Percentiles rank a stretch among this genome's conserved stretches.
Evolutionary conservation across 2,113 vertebrate genomes (phyloP).

Genomic region (Sylvietta virens): DNA sequence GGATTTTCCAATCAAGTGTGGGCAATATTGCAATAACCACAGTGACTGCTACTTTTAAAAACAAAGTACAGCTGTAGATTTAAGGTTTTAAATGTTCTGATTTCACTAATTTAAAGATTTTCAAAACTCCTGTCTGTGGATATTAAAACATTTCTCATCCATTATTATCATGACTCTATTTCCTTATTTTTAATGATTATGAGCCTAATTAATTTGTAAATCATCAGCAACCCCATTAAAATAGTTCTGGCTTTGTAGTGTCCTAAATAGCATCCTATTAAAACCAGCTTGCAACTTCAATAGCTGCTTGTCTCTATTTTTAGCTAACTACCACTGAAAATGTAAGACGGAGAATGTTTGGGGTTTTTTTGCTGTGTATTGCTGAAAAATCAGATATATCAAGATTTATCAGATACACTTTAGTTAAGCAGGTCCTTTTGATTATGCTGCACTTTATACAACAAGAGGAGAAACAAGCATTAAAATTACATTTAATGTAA

Average conservation of each 20-base stretch:
- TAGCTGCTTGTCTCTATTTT: neutral
- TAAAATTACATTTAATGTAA: neutral
- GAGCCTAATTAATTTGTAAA: neutral
- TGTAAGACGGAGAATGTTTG: neutral
- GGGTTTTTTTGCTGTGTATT: neutral
- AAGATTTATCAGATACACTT: neutral
- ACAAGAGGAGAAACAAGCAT: neutral
- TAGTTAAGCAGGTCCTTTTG: neutral
- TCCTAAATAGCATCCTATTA: neutral
- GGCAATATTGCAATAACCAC: neutral
- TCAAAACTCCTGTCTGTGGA: neutral
- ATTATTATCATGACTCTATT: neutral
- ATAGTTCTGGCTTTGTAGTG: neutral
- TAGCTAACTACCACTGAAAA: neutral
- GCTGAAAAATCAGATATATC: neutral
- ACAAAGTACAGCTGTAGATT: neutral
- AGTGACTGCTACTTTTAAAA: neutral
- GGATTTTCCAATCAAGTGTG: neutral
- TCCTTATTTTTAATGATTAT: neutral
- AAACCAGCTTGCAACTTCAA: neutral
- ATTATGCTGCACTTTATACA: neutral
- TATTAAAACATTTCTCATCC: neutral
- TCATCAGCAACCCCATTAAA: neutral
- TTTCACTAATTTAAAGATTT: neutral
- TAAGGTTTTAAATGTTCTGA: neutral